Base-by-base conservation (phyloP, 2,888 invertebrate genomes). In the Caenorhabditis afra region DNA sequence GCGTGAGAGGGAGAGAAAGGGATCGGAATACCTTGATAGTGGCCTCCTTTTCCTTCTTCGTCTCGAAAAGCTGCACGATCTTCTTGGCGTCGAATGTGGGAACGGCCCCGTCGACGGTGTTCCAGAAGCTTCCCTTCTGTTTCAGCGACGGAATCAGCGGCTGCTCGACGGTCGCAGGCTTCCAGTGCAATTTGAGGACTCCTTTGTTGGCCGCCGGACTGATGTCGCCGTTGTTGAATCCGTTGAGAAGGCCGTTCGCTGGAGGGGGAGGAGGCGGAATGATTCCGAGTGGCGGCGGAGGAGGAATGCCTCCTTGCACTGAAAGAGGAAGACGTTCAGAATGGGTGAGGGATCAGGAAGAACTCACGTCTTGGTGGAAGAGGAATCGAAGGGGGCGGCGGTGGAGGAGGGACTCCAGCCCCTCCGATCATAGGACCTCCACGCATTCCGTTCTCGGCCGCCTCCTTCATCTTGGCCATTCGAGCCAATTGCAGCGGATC, bases 61-160 rank as follows among this genome's bases (percentile, higher is more conserved):
- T 96, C 91, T 99, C 99, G 91, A 99, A 99, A 77, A 99, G 93
- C 91, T 97, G 96, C 90, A 98, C 97, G 87, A 99, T 92, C 91
- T 95, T 95, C 88, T 95, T 94, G 8, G 95, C 95, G 91, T 99
- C 98, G 29, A 99, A 93, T 65, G 93, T 93, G 7, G 97, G 94
- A 11, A 80, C 45, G 3, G 82, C 66, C 14, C 74, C 79, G 45
- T 94, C 94, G 61, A 97, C 91, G 90, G 96, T 95, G 90, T 96
- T 95, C 97, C 97, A 97, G 90, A 97, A 95, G 82, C 90, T 76
- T 41, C 75, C 80, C 50, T 88, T 90, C 61, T 88, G 89, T 61
- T 88, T 87, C 49, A 89, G 80, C 14, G 86, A 81, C 23, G 86
- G 87, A 16, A 88, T 85, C 14, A 86, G 79, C 0, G 83, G 83